These are phyloP conservation scores for Trichopria drosophilae DNA, from an alignment of 2,888 invertebrate species.

Conservation along the genomic window DNA sequence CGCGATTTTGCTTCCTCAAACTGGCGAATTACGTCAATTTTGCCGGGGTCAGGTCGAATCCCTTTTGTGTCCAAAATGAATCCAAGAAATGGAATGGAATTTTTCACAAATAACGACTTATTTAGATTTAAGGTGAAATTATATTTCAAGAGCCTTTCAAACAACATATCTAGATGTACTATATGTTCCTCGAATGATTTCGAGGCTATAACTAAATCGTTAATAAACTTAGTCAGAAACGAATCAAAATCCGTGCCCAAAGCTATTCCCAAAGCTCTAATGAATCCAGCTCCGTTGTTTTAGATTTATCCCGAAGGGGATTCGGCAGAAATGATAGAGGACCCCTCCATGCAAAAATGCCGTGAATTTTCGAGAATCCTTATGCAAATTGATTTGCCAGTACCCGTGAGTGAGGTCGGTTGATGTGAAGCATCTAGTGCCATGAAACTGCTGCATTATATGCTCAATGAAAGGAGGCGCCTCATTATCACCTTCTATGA, in stretches of 20 bases:
- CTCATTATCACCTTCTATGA: too few species aligned
- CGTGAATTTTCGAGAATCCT: conserved; percentile 19
- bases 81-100: conserved; percentile 13
- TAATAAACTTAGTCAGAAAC: conserved; percentile 39
- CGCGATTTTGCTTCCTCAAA: too few species aligned
- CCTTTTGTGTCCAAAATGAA: conserved; percentile 11
- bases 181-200: conserved; percentile 33
- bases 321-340: conserved; percentile 37
- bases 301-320: conserved; percentile 42
- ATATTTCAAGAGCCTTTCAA: conserved; percentile 28
- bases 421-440: too few species aligned
- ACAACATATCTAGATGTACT: conserved; percentile 30
- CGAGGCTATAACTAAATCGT: conserved; percentile 42
- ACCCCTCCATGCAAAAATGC: conserved; percentile 29
- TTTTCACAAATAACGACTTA: conserved; percentile 34
- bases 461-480: too few species aligned
- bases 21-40: conserved; percentile 32
- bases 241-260: too few species aligned
- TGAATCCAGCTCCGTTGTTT: conserved; percentile 32
- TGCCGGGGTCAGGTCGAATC: conserved; percentile 15
- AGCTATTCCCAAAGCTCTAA: conserved; percentile 24
- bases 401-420: conserved; percentile 34
- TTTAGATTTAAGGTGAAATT: conserved; percentile 37
- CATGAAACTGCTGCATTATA: too few species aligned
- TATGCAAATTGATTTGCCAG: conserved; percentile 33